Evolutionary conservation across 1,140 invertebrate species (phyloP).

Genomic region (Saccostrea echinata): DNA sequence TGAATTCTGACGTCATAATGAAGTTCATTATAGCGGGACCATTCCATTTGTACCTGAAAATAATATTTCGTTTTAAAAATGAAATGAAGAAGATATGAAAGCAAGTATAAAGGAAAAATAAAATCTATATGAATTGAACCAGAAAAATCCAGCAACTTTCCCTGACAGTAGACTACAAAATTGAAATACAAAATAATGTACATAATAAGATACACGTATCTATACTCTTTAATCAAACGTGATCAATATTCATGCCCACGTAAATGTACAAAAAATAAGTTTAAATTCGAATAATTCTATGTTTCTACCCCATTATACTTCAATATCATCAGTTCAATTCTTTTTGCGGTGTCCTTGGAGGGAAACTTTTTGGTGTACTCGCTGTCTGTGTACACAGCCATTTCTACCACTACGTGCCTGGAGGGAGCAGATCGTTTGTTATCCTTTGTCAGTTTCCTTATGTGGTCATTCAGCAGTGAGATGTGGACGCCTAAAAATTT

Average conservation of each 20-base stretch:
- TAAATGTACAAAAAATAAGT: no score
- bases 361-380: constrained; percentile 41
- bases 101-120: no score
- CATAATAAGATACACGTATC: no score
- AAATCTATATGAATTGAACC: no score
- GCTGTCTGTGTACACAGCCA: constrained; percentile 52
- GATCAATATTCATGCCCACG: no score
- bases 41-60: constrained; percentile 51
- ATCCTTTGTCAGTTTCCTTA: not conserved
- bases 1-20: constrained; percentile 42
- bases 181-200: no score
- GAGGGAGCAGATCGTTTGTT: not conserved
- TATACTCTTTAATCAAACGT: no score
- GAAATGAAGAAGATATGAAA: no score
- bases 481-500: not conserved
- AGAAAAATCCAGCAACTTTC: no score
- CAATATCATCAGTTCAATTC: constrained; percentile 35
- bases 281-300: no score
- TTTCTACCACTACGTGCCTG: constrained; percentile 37
- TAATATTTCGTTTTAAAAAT: no score
- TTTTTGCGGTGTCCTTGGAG: not conserved
- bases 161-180: no score
- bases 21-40: constrained; percentile 28
- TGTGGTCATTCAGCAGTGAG: not conserved
- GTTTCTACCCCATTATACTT: constrained; percentile 55